A percentile compares a stretch with the other conserved stretches of the same genome.
These are phyloP conservation scores for Artemisiospiza belli DNA, from an alignment of 2,113 vertebrate genomes.

Conservation along the genomic window DNA sequence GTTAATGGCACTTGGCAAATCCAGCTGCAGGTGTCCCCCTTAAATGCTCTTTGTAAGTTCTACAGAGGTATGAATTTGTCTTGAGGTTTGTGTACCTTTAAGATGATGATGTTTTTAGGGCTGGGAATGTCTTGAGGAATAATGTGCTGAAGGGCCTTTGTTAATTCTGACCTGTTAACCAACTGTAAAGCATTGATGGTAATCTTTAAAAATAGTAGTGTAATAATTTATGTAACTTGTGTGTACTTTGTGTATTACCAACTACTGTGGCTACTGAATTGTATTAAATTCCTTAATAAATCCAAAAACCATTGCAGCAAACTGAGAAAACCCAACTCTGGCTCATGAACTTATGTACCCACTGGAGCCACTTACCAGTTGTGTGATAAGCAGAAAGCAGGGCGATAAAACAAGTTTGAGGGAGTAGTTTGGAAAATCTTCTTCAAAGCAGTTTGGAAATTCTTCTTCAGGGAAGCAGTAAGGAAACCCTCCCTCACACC, in stretches of 20 bases:
- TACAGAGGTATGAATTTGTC: neutral
- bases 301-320: neutral
- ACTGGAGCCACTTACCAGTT: neutral
- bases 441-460: neutral
- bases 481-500: neutral
- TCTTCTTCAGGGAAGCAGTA: neutral
- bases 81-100: neutral
- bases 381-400: neutral
- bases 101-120: neutral
- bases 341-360: neutral
- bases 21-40: neutral
- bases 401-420: neutral
- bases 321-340: neutral
- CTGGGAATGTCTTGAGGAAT: neutral
- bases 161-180: neutral
- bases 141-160: neutral
- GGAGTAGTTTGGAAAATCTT: neutral
- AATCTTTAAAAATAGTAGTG: neutral
- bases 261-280: neutral
- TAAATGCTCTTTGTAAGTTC: neutral
- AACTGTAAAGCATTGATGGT: neutral
- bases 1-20: neutral
- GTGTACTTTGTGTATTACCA: neutral
- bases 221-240: neutral
- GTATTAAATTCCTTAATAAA: neutral